Conservation (phyloP, 2,113 vertebrate species). For the Oophaga pumilio region DNA sequence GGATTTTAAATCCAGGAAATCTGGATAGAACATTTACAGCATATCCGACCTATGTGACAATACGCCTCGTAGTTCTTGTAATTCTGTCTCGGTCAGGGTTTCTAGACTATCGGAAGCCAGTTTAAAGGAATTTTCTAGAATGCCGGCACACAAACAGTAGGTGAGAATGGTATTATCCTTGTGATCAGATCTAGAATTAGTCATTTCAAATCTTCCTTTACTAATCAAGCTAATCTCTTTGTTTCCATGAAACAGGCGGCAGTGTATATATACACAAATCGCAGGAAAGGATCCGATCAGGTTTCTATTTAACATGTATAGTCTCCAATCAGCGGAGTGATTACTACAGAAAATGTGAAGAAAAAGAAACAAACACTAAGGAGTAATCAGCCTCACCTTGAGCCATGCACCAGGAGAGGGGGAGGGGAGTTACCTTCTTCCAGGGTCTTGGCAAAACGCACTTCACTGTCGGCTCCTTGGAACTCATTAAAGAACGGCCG, state of each 20-base stretch:
- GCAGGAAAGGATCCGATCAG: neutral
- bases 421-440: slow-evolving; percentile 87
- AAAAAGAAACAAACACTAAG: slow-evolving; percentile 2
- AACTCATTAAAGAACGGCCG: slow-evolving; percentile 98
- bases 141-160: too few relatives aligned
- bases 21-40: too few relatives aligned
- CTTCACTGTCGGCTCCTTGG: slow-evolving; percentile 96
- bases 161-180: neutral
- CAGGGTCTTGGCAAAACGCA: slow-evolving; percentile 92
- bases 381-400: slow-evolving; percentile 13
- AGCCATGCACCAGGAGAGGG: slow-evolving; percentile 64
- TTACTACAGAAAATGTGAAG: neutral
- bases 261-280: neutral
- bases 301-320: neutral
- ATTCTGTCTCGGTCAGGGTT: too few relatives aligned
- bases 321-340: slow-evolving; percentile 30
- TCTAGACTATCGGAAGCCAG: too few relatives aligned
- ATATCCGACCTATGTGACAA: too few relatives aligned
- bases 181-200: neutral
- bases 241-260: neutral
- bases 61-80: too few relatives aligned
- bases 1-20: too few relatives aligned
- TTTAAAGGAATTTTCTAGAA: too few relatives aligned
- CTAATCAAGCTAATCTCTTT: neutral
- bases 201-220: neutral